A percentile compares a stretch with the other conserved stretches of the same genome.
Conservation (phyloP, 2,113 vertebrate species). For the Melospiza georgiana region DNA sequence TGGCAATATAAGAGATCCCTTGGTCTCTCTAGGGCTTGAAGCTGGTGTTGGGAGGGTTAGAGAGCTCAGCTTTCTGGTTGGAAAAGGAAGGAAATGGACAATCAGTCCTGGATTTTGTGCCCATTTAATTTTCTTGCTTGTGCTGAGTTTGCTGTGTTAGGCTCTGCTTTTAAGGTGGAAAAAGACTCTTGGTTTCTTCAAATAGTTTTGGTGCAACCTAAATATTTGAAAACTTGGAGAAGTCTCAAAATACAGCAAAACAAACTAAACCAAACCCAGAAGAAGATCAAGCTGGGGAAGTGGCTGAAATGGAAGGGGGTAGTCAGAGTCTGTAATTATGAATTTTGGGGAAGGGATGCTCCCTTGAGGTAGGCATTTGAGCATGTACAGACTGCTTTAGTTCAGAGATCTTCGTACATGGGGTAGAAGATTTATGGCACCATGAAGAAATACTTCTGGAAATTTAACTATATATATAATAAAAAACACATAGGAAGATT, state of each 20-base stretch:
- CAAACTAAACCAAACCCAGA: constrained; percentile 3
- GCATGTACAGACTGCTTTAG: background rate
- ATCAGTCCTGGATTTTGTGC: background rate
- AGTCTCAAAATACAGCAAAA: constrained; percentile 39
- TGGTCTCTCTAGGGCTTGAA: background rate
- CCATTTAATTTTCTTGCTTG: constrained; percentile 40
- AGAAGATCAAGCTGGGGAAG: constrained; percentile 1
- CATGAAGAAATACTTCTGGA: background rate
- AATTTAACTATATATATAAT: background rate
- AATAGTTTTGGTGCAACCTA: constrained; percentile 39
- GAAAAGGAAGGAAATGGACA: constrained; percentile 49
- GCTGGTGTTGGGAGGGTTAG: background rate
- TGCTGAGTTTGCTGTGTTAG: constrained; percentile 33
- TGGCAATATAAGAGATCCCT: background rate
- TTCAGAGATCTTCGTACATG: background rate
- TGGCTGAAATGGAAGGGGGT: constrained; percentile 3
- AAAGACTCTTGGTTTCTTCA: constrained; percentile 36
- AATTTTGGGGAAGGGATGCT: background rate
- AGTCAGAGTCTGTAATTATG: background rate
- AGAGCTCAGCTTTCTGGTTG: constrained; percentile 31
- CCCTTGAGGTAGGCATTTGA: background rate
- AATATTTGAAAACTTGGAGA: constrained; percentile 42
- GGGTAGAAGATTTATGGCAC: background rate
- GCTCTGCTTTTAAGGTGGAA: constrained; percentile 45
- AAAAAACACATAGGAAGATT: background rate